Evolutionary conservation across 2,113 vertebrate genomes (phyloP).

Genomic region (Gadus macrocephalus): DNA sequence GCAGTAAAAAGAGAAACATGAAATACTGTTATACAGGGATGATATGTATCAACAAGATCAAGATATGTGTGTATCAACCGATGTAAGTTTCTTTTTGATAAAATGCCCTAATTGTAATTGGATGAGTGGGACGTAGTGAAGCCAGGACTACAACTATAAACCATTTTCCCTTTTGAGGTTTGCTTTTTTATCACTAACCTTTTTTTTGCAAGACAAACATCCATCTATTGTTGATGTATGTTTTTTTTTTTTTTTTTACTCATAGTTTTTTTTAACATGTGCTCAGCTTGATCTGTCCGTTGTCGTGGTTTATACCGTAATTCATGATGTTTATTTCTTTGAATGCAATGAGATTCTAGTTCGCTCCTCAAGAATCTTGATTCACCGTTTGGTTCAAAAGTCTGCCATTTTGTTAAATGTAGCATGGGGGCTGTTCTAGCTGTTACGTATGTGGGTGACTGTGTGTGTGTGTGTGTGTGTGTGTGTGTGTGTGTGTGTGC

Average conservation of each 20-base stretch:
- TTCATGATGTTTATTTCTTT: slow-evolving; percentile 20
- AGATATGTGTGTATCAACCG: too few species aligned
- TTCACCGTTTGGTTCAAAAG: slow-evolving; percentile 17
- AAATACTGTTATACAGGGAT: slow-evolving; percentile 1
- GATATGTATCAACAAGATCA: too few species aligned
- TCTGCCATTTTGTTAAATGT: not conserved
- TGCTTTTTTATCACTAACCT: slow-evolving; percentile 16
- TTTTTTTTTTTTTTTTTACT: slow-evolving; percentile 18
- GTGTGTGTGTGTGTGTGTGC: not conserved
- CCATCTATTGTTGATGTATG: not conserved
- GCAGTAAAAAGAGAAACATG: slow-evolving; percentile 15
- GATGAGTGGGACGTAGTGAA: not conserved
- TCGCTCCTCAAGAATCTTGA: not conserved
- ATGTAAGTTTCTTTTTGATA: too few species aligned
- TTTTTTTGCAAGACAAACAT: slow-evolving; percentile 14
- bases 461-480: not conserved
- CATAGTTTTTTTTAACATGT: slow-evolving; percentile 10
- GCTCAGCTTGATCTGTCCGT: slow-evolving; percentile 10
- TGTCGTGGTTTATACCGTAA: slow-evolving; percentile 7
- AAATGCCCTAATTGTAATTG: too few species aligned
- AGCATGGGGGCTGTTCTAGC: not conserved
- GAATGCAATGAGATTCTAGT: slow-evolving; percentile 40
- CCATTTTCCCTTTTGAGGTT: not conserved
- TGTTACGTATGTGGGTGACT: not conserved
- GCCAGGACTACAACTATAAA: not conserved